Evolutionary conservation across 1,140 invertebrate genomes (phyloP).

Genomic region (Ceratitis capitata): DNA sequence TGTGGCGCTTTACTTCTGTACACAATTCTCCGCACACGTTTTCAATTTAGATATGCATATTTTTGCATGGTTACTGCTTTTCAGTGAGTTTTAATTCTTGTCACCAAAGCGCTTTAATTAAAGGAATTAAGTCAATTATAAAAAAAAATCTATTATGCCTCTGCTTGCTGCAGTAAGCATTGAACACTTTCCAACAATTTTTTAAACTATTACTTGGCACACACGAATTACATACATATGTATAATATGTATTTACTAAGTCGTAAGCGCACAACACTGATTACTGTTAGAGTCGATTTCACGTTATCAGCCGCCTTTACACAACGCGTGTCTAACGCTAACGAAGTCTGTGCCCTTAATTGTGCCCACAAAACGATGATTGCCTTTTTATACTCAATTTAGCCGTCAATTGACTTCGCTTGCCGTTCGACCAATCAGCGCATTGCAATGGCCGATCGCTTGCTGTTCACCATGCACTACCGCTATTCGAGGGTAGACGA

Average conservation of each 20-base stretch:
- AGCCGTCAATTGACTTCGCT: conserved; percentile 47
- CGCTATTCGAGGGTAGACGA: neutral
- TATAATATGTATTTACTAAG: too few relatives aligned
- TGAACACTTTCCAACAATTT: neutral
- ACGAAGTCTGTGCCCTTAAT: conserved; percentile 58
- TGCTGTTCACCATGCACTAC: conserved; percentile 5
- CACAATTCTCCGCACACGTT: conserved; percentile 8
- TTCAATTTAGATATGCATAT: neutral
- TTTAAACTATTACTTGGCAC: neutral
- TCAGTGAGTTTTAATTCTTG: conserved; percentile 8
- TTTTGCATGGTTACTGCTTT: neutral
- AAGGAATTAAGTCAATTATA: conserved; percentile 36
- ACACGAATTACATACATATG: neutral
- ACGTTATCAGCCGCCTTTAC: conserved; percentile 5
- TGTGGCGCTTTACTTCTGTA: neutral
- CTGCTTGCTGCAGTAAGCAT: neutral
- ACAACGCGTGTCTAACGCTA: conserved; percentile 40
- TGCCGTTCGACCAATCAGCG: conserved; percentile 55
- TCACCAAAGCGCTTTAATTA: conserved; percentile 33
- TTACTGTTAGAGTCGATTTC: neutral
- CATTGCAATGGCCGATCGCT: conserved; percentile 52
- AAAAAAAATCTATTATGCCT: neutral
- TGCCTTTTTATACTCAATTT: conserved; percentile 65
- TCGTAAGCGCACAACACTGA: neutral
- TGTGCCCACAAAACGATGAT: conserved; percentile 63